Base-by-base conservation (phyloP, 2,797 vertebrate genomes). In the Bryconaethiops microstoma region DNA sequence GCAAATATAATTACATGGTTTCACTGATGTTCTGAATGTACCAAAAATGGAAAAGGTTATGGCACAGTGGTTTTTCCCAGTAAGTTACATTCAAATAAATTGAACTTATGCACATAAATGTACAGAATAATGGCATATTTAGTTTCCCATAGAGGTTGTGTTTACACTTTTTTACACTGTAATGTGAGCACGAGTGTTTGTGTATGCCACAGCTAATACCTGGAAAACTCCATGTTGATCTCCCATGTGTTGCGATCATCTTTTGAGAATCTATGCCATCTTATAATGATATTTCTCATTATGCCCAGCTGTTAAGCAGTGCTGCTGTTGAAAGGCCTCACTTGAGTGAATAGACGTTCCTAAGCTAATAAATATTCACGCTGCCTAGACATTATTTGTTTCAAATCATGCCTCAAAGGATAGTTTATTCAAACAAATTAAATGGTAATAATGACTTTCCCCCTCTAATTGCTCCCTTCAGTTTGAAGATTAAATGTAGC, bases 351-450 rank as follows among this genome's bases (percentile, higher is more conserved):
- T 52, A 62, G 4, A 54, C 48, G 72, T 45, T 79, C 73, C 52
- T 65, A 19, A n/a, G 50, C 74, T 82, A 74, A 82, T 86, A 74
- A 78, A 84, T 78, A 84, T 86, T 84, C 82, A 80, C 68, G 39
- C 60, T 67, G 70, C 80, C 74, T 77, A 74, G 55, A 77, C 79
- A 55, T 65, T 74, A 63, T 69, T 81, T 54, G 68, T 59, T 80
- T 54, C 42, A 77, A 71, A 82, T 79, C 64, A 77, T 80, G 79
- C 70, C 64, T 82, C 77, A 71, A 42, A 77, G 80, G 80, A 80
- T 48, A 70, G 21, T 79, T 84, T 65, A 25, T 59, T 82, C 59
- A 55, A 84, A 82, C 77, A 80, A 73, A 79, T 84, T 71, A 83
- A 84, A 83, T 72, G 54, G 77, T 79, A 63, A 79, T 79, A 74